These are phyloP conservation scores for Scrobipalpa atriplicella DNA, from an alignment of 2,888 invertebrate genomes.

Conservation along the genomic window DNA sequence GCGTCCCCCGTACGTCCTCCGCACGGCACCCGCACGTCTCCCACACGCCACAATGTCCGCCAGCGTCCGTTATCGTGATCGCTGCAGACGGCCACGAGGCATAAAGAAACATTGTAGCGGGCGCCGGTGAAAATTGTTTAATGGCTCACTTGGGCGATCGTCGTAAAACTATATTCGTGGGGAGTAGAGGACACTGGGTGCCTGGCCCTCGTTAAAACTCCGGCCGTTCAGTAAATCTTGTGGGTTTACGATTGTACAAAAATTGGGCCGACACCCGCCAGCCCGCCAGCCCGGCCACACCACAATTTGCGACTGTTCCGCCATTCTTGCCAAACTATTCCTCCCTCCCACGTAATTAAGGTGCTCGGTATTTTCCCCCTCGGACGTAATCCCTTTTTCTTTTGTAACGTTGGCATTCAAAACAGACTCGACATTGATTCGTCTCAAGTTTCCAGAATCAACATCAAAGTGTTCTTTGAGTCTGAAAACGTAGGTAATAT, in stretches of 20 bases:
- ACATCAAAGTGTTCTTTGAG: conserved; percentile 1
- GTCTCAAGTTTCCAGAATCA: neutral
- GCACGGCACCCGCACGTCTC: conserved; percentile 1
- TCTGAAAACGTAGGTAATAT: neutral
- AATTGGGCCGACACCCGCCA: conserved; percentile 57
- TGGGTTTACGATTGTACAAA: conserved; percentile 76
- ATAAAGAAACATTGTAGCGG: conserved; percentile 51
- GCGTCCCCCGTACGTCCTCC: neutral
- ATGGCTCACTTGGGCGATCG: conserved; percentile 27
- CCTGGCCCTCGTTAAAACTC: conserved; percentile 72
- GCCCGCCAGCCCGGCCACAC: conserved; percentile 6
- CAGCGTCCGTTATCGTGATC: conserved; percentile 14
- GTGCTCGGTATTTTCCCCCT: conserved; percentile 17
- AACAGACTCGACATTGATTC: neutral
- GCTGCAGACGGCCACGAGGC: conserved; percentile 37
- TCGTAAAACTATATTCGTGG: conserved; percentile 51
- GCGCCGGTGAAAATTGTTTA: conserved; percentile 39
- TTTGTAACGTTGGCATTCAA: conserved; percentile 6
- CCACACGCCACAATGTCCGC: conserved; percentile 19
- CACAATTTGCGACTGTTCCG: conserved; percentile 27
- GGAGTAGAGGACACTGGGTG: conserved; percentile 50
- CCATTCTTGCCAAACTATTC: conserved; percentile 21
- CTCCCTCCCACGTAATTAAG: conserved; percentile 20
- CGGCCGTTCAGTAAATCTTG: conserved; percentile 75
- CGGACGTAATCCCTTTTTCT: neutral